Conservation (phyloP, 2,888 invertebrate species). For the Synanthedon myopaeformis region DNA sequence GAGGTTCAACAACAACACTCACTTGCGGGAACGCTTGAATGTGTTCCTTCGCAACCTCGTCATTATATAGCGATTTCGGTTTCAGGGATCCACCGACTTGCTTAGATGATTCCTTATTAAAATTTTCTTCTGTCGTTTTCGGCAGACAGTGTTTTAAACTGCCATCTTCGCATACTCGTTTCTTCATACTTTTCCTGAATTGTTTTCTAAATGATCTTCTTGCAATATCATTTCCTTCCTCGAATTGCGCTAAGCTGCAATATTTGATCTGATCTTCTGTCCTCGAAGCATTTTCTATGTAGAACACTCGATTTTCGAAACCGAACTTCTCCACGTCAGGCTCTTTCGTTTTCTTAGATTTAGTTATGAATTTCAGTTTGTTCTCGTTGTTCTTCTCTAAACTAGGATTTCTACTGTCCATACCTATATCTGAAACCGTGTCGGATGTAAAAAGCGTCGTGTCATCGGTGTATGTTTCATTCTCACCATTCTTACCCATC, state of each 20-base stretch:
- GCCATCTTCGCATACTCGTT: slow-evolving; percentile 38
- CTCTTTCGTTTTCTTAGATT: slow-evolving; percentile 59
- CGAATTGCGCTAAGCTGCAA: slow-evolving; percentile 85
- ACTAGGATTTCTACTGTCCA: slow-evolving; percentile 66
- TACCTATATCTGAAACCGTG: slow-evolving; percentile 60
- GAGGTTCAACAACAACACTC: slow-evolving; percentile 80
- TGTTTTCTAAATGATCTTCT: slow-evolving; percentile 78
- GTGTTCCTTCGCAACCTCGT: slow-evolving; percentile 7
- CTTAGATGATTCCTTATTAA: slow-evolving; percentile 15
- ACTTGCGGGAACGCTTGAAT: slow-evolving; percentile 71
- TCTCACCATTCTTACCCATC: slow-evolving; percentile 72
- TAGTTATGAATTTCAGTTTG: slow-evolving; percentile 68
- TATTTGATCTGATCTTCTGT: slow-evolving; percentile 74
- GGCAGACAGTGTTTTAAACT: slow-evolving; percentile 41
- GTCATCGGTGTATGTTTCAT: slow-evolving; percentile 79
- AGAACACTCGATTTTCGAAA: slow-evolving; percentile 79
- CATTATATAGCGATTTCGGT: neutral
- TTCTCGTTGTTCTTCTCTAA: slow-evolving; percentile 71
- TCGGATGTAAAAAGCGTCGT: slow-evolving; percentile 75
- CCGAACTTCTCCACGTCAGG: slow-evolving; percentile 72
- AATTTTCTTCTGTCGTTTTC: slow-evolving; percentile 38
- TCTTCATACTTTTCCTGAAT: slow-evolving; percentile 53
- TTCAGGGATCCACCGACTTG: slow-evolving; percentile 1
- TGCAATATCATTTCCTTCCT: slow-evolving; percentile 86
- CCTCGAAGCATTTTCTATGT: slow-evolving; percentile 61